Evolutionary conservation across 2,797 vertebrate genomes (phyloP), one percentile per base, ranked within the genome.

Genomic region (Podarcis siculus): DNA sequence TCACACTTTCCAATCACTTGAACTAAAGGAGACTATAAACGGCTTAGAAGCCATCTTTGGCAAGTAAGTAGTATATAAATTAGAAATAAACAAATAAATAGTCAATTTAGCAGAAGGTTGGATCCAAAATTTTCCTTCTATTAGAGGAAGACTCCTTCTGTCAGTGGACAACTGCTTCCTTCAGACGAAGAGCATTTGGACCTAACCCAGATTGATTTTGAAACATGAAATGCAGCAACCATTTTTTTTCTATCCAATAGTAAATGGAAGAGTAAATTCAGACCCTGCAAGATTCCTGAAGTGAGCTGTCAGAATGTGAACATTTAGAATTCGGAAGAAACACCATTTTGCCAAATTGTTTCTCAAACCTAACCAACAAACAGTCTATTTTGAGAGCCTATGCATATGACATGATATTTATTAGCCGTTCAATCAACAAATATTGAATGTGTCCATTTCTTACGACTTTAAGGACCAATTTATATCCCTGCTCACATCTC

Each of bases 401-500:
- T 10, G 8, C 69, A 72, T 72, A 72, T n/a, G 69, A 72, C 8
- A 55, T 23, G 77, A 30, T 69, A 69, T 30, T 17, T 87, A 72
- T 71, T 32, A 72, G 30, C 17, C n/a, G 1, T 72, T n/a, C 10
- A 32, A 12, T 72, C 10, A 67, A 30, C 8, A 2, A 67, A 67
- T 67, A 17, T 0, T 0, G 13, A 17, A 8, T 81, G 42, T 30
- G 25, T 35, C 39, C 66, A 39, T 1, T 13, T 12, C 2, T 67
- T 7, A 30, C 6, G 0, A 37, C 13, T 0, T 23, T 0, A 0
- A 4, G 27, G 61, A 39, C 35, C 66, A 8, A n/a, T 0, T 69
- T 25, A 23, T 87, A 32, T 61, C 12, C 0, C 37, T 12, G 0
- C 85, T 78, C 30, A 88, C 45, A n/a, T 58, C 49, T 35, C 30